Percentiles rank a stretch among this genome's conserved stretches.
These are phyloP conservation scores for Thereva nobilitata DNA, from an alignment of 2,888 invertebrate genomes.

Conservation along the genomic window DNA sequence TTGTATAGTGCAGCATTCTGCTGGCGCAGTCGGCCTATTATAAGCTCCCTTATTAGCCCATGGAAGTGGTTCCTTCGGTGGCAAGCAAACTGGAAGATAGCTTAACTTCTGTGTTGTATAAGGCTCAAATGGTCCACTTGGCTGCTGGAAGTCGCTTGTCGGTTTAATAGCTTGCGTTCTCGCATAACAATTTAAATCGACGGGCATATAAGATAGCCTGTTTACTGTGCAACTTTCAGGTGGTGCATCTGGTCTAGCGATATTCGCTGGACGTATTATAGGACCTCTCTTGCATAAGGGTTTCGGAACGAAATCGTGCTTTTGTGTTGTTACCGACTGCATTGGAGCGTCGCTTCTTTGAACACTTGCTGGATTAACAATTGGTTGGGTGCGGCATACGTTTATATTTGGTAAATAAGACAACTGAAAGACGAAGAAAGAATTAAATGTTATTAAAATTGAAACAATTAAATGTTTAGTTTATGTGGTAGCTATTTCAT, in stretches of 20 bases:
- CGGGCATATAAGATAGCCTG: slow-evolving; percentile 54
- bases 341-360: slow-evolving; percentile 69
- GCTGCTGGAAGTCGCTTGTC: slow-evolving; percentile 9
- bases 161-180: slow-evolving; percentile 42
- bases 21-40: slow-evolving; percentile 50
- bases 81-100: slow-evolving; percentile 59
- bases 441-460: not conserved
- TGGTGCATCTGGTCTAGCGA: slow-evolving; percentile 49
- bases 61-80: slow-evolving; percentile 51
- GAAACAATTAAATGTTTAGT: not conserved
- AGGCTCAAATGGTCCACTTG: slow-evolving; percentile 52
- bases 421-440: slow-evolving; percentile 52
- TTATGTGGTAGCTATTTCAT: not conserved
- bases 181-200: slow-evolving; percentile 29
- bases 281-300: slow-evolving; percentile 57
- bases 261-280: slow-evolving; percentile 49
- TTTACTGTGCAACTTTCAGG: slow-evolving; percentile 55
- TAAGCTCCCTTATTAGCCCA: slow-evolving; percentile 52
- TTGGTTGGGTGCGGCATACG: slow-evolving; percentile 61
- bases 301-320: slow-evolving; percentile 72
- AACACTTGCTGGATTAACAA: slow-evolving; percentile 67
- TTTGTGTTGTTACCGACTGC: slow-evolving; percentile 73
- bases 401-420: slow-evolving; percentile 64
- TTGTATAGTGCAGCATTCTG: slow-evolving; percentile 64
- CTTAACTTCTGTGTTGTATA: slow-evolving; percentile 64